A percentile compares a stretch with the other conserved stretches of the same genome.
Evolutionary conservation across 2,113 vertebrate genomes (phyloP).

Genomic region (Rousettus leschenaultii): DNA sequence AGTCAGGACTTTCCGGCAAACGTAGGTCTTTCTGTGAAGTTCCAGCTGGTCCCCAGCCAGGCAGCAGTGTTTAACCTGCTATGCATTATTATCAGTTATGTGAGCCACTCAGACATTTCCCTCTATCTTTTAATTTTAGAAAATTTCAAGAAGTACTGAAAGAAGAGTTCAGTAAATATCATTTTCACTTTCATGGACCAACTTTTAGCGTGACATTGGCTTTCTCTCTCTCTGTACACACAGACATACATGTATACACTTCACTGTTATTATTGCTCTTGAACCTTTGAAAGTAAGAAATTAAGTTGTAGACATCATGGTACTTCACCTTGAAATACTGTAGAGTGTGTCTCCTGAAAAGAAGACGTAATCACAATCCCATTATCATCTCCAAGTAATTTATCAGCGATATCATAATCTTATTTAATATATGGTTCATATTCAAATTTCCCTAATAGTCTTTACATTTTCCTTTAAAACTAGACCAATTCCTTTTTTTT

Average conservation of each 20-base stretch:
- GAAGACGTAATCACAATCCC: background rate
- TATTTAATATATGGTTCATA: background rate
- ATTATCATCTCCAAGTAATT: background rate
- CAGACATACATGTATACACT: background rate
- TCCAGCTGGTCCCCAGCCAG: background rate
- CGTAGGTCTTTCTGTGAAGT: background rate
- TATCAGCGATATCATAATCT: background rate
- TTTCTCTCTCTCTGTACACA: too few relatives aligned
- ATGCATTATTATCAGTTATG: background rate
- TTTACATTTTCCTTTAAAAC: background rate
- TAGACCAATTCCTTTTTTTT: background rate
- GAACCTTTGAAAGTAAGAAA: background rate
- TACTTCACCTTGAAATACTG: background rate
- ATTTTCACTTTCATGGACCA: background rate
- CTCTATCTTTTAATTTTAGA: background rate
- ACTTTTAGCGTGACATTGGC: background rate
- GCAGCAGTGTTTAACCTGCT: background rate
- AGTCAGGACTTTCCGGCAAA: background rate
- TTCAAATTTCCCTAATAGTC: background rate
- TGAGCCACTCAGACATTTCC: background rate
- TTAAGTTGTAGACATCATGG: background rate
- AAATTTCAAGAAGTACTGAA: background rate
- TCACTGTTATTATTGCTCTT: background rate
- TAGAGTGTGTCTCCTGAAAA: background rate
- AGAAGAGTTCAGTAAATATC: background rate